Conservation (phyloP, 1,140 invertebrate species). For the Anoplolepis gracilipes region DNA sequence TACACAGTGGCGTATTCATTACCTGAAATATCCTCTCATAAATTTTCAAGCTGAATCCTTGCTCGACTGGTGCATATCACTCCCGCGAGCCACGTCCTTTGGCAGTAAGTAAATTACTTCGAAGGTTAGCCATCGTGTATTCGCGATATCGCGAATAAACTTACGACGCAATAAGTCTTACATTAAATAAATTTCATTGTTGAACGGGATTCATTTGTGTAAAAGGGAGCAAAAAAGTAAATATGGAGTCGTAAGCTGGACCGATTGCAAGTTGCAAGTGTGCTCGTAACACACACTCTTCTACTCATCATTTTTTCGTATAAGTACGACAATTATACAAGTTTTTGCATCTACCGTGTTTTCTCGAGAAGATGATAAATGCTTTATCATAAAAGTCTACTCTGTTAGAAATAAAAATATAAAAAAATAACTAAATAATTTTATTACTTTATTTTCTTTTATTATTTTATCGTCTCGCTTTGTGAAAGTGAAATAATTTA, state of each 20-base stretch:
- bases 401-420: neutral
- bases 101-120: slow-evolving; percentile 64
- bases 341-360: slow-evolving; percentile 5
- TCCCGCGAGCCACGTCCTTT: slow-evolving; percentile 51
- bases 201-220: slow-evolving; percentile 33
- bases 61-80: slow-evolving; percentile 16
- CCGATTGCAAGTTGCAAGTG: neutral
- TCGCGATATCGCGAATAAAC: neutral
- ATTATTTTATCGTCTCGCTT: too few relatives aligned
- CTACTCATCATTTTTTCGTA: neutral
- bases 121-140: slow-evolving; percentile 32
- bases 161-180: neutral
- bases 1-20: slow-evolving; percentile 26
- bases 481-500: neutral
- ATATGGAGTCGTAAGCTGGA: neutral
- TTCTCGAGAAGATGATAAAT: neutral
- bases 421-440: neutral
- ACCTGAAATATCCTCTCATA: slow-evolving; percentile 54
- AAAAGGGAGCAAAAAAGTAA: neutral
- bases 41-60: slow-evolving; percentile 61
- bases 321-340: slow-evolving; percentile 48
- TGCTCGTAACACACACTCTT: neutral
- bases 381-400: neutral
- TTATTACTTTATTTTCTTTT: too few relatives aligned
- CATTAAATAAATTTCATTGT: neutral